Base-by-base conservation (phyloP, 2,888 invertebrate genomes). In the Slavum lentiscoides region DNA sequence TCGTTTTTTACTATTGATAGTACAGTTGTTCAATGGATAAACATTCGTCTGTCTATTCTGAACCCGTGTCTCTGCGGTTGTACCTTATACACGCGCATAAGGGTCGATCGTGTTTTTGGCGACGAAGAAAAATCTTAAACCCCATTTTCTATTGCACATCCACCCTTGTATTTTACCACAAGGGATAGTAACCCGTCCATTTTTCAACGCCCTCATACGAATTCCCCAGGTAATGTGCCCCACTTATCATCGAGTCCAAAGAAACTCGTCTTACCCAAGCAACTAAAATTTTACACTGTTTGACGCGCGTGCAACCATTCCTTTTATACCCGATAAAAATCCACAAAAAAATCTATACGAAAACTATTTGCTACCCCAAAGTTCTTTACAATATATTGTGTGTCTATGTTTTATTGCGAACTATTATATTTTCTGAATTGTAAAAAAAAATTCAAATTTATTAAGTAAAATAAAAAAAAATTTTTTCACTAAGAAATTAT, bases 161-260 rank as follows among this genome's bases (percentile, higher is more conserved):
- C n/a, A 13, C 75, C 66, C 67, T n/a, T 15, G 67, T 67, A 75
- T 43, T 76, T 76, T 21, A 61, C 67, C 59, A 19, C 76, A n/a
- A 19, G 59, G 30, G 37, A 19, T 62, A n/a, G 58, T 17, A 19
- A n/a, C 13, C 30, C 61, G 77, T 70, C 39, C 53, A 77, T 77
- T 77, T 77, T 77, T 77, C 77, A 76, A 58, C 68, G 19, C 43
- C 39, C 55, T n/a, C 55, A 9, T 43, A 7, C 7, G 21, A 37
- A 77, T 53, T 70, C 62, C 77, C 77, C 62, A 62, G 69, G 66
- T 69, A 77, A 77, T 70, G 62, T 53, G 69, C 53, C 39, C 76
- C 61, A 76, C 76, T 76, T 76, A 76, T 76, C 69, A 70, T 62
- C 39, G 49, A 53, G 76, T 69, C 76, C 76, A n/a, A 53, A 68